Evolutionary conservation across 1,140 invertebrate species (phyloP), one percentile per base, ranked within the genome.

Genomic region (Tetramorium alpestre): DNA sequence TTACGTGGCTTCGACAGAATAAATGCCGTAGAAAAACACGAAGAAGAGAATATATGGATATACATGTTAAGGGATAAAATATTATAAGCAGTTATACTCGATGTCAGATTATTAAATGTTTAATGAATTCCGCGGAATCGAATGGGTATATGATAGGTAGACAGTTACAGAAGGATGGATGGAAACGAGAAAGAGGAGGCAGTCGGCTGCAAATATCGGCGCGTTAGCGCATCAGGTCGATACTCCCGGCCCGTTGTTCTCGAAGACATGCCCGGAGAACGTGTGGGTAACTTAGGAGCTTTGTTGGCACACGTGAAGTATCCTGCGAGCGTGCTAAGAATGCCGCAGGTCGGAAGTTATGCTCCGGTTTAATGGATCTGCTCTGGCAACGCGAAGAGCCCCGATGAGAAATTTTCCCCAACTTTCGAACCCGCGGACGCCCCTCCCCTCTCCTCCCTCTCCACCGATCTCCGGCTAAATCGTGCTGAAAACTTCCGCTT

Each of bases 311-410:
- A 84, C 25, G 56, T 84, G 54, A 84, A 75, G 70, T 84, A 84
- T 84, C 80, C 69, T 33, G 44, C 56, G 56, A 84, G 54, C 80
- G 80, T 84, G 80, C 80, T 84, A 84, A 84, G 80, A 84, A 84
- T 84, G 69, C 80, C 69, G 56, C 54, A 22, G 51, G 38, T 73
- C 41, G 80, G 18, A 84, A 84, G 80, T 84, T 84, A 84, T 75
- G 44, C 80, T 60, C 11, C 54, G 28, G 41, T 84, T 84, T 84
- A 84, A 84, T 75, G 54, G 80, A 73, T 84, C 41, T 47, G 69
- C 80, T 81, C n/a, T 16, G 56, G 69, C 67, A 58, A 70, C 49
- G 78, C 78, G 80, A 65, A 25, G 22, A 65, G 62, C 47, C n/a
- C 11, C 62, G 77, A 75, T 60, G 80, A 84, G 67, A 82, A 73